Conservation (phyloP, 2,113 vertebrate species). For the Pitta sordida region DNA sequence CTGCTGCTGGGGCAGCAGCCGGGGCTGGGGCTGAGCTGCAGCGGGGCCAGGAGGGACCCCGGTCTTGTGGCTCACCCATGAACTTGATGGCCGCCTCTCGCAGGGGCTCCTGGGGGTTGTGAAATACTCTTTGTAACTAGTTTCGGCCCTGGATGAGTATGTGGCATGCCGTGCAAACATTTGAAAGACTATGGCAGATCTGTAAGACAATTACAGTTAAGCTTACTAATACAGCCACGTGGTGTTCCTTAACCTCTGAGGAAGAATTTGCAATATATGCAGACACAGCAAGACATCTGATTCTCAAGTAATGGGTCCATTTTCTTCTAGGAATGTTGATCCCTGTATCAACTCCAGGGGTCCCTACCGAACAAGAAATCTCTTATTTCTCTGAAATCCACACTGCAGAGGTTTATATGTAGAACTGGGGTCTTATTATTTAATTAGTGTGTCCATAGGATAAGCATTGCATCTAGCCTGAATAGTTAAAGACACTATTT, state of each 20-base stretch:
- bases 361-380: not conserved
- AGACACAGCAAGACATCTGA: not conserved
- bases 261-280: not conserved
- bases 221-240: not conserved
- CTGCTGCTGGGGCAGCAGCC: too few relatives aligned
- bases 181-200: not conserved
- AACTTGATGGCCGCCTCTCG: too few relatives aligned
- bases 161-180: fast-evolving
- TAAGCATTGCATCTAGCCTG: not conserved
- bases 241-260: not conserved
- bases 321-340: not conserved
- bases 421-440: not conserved
- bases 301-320: fast-evolving
- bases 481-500: not conserved
- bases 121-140: not conserved
- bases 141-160: fast-evolving
- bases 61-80: too few relatives aligned
- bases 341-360: not conserved
- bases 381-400: not conserved
- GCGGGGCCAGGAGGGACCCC: too few relatives aligned
- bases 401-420: not conserved
- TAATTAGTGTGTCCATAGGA: not conserved
- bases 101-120: too few relatives aligned
- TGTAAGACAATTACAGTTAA: not conserved
- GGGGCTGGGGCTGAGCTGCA: too few relatives aligned